Conservation (phyloP, 2,888 invertebrate genomes). For the Cristatella mucedo region DNA sequence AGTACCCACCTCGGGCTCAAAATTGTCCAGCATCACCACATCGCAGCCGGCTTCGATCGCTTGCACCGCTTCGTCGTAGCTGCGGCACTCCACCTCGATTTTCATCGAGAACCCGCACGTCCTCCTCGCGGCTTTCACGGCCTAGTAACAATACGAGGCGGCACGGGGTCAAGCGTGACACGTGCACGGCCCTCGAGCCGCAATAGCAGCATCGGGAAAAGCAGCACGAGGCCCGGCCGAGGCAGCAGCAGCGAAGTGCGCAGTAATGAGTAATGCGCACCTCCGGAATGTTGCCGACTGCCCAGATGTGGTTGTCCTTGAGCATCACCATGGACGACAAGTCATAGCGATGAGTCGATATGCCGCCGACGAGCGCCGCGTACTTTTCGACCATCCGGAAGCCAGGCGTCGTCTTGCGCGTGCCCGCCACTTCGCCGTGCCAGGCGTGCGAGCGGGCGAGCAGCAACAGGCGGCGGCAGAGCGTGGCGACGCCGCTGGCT, state of each 20-base stretch:
- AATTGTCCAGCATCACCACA: conserved; percentile 41
- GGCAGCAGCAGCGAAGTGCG: too few species aligned
- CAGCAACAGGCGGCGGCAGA: conserved; percentile 19
- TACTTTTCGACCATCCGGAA: conserved; percentile 41
- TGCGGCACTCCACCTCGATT: conserved; percentile 40
- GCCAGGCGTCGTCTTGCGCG: conserved; percentile 41
- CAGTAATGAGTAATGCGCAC: too few species aligned
- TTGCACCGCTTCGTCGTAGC: conserved; percentile 33
- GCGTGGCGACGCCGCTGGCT: conserved; percentile 38
- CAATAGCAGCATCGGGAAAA: too few species aligned
- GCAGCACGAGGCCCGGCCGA: too few species aligned
- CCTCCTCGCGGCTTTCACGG: conserved; percentile 30
- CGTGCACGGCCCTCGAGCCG: too few species aligned
- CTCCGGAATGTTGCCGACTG: conserved; percentile 33
- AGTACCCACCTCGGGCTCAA: conserved; percentile 26
- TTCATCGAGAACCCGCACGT: conserved; percentile 32
- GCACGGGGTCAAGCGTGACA: too few species aligned
- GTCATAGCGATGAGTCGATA: conserved; percentile 37
- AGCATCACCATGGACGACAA: conserved; percentile 40
- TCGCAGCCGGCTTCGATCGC: conserved; percentile 38
- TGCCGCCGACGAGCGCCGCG: conserved; percentile 37
- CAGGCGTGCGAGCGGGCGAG: conserved; percentile 21
- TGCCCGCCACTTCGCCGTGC: conserved; percentile 38
- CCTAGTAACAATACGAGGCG: too few species aligned
- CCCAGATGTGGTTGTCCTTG: conserved; percentile 40